A percentile compares a stretch with the other conserved stretches of the same genome.
Evolutionary conservation across 2,113 vertebrate genomes (phyloP).

Genomic region (Rhineura floridana): DNA sequence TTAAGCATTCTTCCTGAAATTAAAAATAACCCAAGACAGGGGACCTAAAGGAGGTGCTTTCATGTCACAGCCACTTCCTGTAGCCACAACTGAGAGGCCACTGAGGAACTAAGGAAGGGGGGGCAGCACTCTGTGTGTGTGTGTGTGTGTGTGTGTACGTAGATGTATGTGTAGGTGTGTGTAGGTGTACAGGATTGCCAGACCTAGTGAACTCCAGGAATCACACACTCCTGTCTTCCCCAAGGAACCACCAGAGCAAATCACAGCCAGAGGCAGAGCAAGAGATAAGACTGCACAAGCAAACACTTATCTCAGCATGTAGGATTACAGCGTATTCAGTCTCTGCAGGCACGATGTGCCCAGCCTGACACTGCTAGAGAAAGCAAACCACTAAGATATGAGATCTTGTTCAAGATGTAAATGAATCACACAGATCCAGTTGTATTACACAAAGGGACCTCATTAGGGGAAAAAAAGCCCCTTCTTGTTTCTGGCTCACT

Average conservation of each 20-base stretch:
- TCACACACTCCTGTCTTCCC: background rate
- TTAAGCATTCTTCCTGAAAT: background rate
- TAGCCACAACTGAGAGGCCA: background rate
- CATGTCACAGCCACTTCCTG: background rate
- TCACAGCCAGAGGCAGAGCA: slow-evolving; percentile 25
- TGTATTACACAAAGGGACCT: background rate
- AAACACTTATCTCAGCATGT: slow-evolving; percentile 23
- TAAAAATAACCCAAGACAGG: background rate
- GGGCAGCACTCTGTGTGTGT: too few species aligned
- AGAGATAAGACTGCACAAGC: slow-evolving; percentile 15
- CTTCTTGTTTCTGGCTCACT: background rate
- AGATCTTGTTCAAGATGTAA: slow-evolving; percentile 18
- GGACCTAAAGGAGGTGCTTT: background rate
- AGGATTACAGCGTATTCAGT: slow-evolving; percentile 12
- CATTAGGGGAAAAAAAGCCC: background rate
- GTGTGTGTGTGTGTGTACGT: too few species aligned
- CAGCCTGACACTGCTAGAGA: background rate
- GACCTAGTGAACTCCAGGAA: background rate
- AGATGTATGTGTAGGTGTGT: too few species aligned
- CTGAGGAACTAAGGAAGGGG: background rate
- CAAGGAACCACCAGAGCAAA: background rate
- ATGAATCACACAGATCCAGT: background rate
- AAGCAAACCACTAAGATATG: background rate
- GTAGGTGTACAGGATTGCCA: background rate
- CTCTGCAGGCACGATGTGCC: background rate